Base-by-base conservation (phyloP, 2,797 vertebrate genomes). In the Myotis vivesi region DNA sequence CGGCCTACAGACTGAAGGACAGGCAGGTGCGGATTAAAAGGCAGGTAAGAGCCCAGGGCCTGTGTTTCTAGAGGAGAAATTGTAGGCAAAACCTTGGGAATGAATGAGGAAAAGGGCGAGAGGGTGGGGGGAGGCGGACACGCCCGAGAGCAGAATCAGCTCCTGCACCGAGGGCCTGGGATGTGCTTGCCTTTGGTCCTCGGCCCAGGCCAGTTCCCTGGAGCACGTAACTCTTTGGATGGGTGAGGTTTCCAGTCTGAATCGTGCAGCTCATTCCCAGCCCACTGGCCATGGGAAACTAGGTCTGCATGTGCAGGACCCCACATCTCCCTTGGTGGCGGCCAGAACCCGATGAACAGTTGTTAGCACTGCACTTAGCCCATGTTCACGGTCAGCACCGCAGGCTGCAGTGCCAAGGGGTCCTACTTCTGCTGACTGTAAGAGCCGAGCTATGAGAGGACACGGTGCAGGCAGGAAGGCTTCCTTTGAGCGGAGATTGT, bases 61-160 rank as follows among this genome's bases (percentile, higher is more conserved):
- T 15, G 20, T 2, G 6, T 75, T 69, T 77, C 81, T 79, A 38
- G 38, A 41, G n/a, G n/a, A 86, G 46, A 95, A 15, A 33, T 33
- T 36, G 3, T 44, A 75, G 44, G 25, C 28, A 86, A 38, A 51
- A 55, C 55, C 76, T 62, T 38, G 59, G 20, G 59, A 59, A 59
- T 55, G 66, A 44, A n/a, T 6, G 13, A 57, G 30, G 15, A 3
- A 25, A 1, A 59, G 10, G 38, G 23, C 38, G 64, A 62, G 28
- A 9, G 10, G 3, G 6, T 10, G 6, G 1, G 33, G 62, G 38
- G 75, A 33, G 7, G 36, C 7, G 0, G 2, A 12, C 0, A 0
- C 0, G 2, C 28, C 13, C 0, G 0, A 28, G 38, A 9, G 25
- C 28, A 49, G 76, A 44, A 7, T 28, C 3, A 11, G 41, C 57